Conservation (phyloP, 2,888 invertebrate species). For the Incurvaria masculella region DNA sequence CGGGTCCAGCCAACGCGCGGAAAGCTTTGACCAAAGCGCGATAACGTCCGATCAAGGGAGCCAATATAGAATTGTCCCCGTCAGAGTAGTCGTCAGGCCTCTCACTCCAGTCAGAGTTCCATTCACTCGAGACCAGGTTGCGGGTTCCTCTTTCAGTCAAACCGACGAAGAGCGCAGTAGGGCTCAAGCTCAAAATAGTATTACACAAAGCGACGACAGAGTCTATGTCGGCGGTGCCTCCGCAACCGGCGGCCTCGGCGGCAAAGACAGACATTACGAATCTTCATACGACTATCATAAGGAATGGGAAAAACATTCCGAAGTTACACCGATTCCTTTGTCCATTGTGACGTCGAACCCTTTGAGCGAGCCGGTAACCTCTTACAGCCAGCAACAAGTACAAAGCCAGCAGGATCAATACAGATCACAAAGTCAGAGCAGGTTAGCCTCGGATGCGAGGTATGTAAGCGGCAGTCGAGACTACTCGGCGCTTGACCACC, state of each 20-base stretch:
- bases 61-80: neutral
- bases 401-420: neutral
- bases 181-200: slow-evolving; percentile 3
- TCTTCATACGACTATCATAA: slow-evolving; percentile 42
- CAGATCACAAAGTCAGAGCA: neutral
- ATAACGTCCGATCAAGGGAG: neutral
- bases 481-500: neutral
- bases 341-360: slow-evolving; percentile 26
- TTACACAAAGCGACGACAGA: slow-evolving; percentile 2
- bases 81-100: neutral
- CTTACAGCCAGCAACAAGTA: neutral
- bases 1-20: slow-evolving; percentile 15
- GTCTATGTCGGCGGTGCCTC: neutral
- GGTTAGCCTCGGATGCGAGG: neutral
- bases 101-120: neutral
- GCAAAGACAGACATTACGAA: slow-evolving; percentile 31
- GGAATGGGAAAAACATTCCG: slow-evolving; percentile 43
- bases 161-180: slow-evolving; percentile 11
- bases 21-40: slow-evolving; percentile 28
- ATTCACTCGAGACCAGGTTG: neutral
- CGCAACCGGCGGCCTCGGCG: neutral
- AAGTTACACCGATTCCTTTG: slow-evolving; percentile 23
- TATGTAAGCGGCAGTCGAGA: neutral
- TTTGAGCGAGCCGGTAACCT: slow-evolving; percentile 9
- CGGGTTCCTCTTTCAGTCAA: slow-evolving; percentile 10